phyloP scores from a whole-genome alignment of 1,140 invertebrate species.

The Cydia amplana region DNA sequence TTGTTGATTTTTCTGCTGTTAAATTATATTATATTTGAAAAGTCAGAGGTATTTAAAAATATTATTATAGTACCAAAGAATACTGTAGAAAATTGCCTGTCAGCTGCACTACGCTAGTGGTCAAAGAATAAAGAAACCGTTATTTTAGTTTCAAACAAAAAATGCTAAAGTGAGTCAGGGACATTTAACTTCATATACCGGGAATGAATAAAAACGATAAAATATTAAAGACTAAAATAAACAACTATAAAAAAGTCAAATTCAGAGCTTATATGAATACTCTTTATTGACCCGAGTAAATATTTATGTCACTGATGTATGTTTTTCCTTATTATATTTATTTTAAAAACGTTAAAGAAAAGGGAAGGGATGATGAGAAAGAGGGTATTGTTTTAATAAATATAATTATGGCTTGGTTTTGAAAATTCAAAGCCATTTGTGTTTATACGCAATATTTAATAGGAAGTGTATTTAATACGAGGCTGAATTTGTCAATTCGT shows the following conservation, averaged over 20 bases:
- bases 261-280: neutral
- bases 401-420: too few relatives aligned
- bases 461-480: too few relatives aligned
- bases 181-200: constrained; percentile 37
- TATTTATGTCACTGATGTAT: too few relatives aligned
- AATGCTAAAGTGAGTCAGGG: constrained; percentile 32
- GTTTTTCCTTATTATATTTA: too few relatives aligned
- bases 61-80: constrained; percentile 50
- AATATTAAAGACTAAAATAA: constrained; percentile 13
- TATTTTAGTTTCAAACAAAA: constrained; percentile 38
- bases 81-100: constrained; percentile 73
- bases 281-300: neutral
- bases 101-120: constrained; percentile 60
- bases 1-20: neutral
- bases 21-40: neutral
- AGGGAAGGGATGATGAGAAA: too few relatives aligned
- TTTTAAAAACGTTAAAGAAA: too few relatives aligned
- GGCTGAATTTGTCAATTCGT: too few relatives aligned
- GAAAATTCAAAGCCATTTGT: too few relatives aligned
- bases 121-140: constrained; percentile 59
- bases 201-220: neutral
- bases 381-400: too few relatives aligned
- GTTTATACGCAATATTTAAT: too few relatives aligned
- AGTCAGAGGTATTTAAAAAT: neutral
- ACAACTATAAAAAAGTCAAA: neutral